Base-by-base conservation (phyloP, 2,113 vertebrate species). In the Callochromis pleurospilus region DNA sequence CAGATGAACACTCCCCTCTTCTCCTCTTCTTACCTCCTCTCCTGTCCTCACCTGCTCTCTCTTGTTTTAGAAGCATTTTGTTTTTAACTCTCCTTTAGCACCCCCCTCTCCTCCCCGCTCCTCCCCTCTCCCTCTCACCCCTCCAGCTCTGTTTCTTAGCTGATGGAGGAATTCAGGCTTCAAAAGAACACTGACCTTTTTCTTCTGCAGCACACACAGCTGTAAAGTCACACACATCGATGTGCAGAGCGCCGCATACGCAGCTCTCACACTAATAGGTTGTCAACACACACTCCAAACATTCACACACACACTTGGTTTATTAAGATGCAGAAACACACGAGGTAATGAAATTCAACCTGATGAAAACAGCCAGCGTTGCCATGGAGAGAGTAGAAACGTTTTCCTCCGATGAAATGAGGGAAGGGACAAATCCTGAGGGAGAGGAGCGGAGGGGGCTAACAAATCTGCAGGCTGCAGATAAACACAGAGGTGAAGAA, bases 401-500 rank as follows among this genome's bases (percentile, higher is more conserved):
- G 51, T 84, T 89, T 82, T 70, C 56, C 40, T 86, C 47, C 53
- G 60, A 91, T 90, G 89, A 87, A 88, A 92, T 29, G 75, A 88
- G 87, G 68, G 85, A 86, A 55, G 42, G 79, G 84, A 82, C 11
- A 82, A 92, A 86, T 91, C 89, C 90, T 75, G 79, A 83, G 83
- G 90, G 86, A 70, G 86, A 31, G 42, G 68, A 47, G 75, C 26
- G 55, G 47, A 55, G 56, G 54, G 83, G 79, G 31, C 33, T 79
- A 81, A 89, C 79, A 86, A 82, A 89, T 87, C 82, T 91, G 89
- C 86, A 87, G 80, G 77, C 79, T 77, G 86, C 88, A 90, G 91
- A 91, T 90, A 93, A 94, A 91, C 85, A 90, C 9, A 70, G 82
- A 93, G 91, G 90, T 81, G 86, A 86, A 81, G 75, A 79, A 84